Evolutionary conservation across 2,797 vertebrate species (phyloP).

Genomic region (Falco peregrinus): DNA sequence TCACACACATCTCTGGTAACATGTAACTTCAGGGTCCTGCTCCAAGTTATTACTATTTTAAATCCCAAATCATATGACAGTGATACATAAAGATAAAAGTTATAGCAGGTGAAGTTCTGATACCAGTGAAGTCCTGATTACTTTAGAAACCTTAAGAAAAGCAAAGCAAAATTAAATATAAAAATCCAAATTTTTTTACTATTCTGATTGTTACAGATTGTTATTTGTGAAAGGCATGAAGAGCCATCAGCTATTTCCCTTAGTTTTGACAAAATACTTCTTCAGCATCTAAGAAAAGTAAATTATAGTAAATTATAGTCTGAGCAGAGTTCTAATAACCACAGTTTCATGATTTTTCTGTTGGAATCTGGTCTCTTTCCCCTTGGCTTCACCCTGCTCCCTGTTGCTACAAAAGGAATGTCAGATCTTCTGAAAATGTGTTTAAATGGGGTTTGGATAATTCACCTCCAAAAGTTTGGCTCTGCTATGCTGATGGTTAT

Average conservation of each 20-base stretch:
- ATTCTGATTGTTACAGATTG: neutral
- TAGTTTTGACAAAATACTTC: neutral
- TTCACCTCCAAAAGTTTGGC: neutral
- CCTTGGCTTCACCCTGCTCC: neutral
- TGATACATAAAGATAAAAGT: neutral
- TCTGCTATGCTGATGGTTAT: slow-evolving; percentile 2
- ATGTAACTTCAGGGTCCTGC: neutral
- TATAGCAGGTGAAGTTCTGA: neutral
- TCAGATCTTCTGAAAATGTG: neutral
- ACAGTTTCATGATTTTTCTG: neutral
- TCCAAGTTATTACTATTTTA: neutral
- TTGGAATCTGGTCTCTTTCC: neutral
- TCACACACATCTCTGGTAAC: neutral
- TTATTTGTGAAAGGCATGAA: neutral
- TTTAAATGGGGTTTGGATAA: slow-evolving; percentile 30
- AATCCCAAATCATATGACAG: neutral
- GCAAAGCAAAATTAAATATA: neutral
- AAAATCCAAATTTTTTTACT: neutral
- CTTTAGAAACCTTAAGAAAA: neutral
- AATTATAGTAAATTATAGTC: neutral
- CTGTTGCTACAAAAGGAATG: neutral
- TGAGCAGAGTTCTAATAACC: neutral
- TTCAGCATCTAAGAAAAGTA: neutral
- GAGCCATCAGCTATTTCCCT: neutral
- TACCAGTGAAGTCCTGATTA: neutral